Conservation (phyloP, 2,888 invertebrate species). For the Elysia crispata region DNA sequence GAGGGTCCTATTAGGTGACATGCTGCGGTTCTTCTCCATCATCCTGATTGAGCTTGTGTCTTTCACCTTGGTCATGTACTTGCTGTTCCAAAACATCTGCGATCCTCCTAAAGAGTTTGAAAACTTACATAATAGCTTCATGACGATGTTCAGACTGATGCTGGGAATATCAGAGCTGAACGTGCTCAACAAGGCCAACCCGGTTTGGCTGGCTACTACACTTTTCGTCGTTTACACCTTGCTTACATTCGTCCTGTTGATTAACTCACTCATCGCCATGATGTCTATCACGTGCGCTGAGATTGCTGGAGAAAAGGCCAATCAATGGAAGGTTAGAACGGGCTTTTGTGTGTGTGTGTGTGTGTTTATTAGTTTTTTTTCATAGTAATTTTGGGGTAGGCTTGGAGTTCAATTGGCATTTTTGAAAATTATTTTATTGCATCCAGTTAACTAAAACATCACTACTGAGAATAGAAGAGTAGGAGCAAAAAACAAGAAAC, state of each 20-base stretch:
- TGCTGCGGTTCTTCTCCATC: slow-evolving; percentile 1
- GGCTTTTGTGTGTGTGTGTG: too few relatives aligned
- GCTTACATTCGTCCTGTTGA: background rate
- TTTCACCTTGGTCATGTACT: background rate
- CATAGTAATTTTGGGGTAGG: too few relatives aligned
- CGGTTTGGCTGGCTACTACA: background rate
- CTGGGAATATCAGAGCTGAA: background rate
- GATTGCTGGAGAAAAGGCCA: background rate
- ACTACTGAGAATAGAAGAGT: too few relatives aligned
- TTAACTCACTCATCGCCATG: background rate
- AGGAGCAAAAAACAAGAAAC: too few relatives aligned
- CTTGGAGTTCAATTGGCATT: too few relatives aligned
- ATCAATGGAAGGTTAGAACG: too few relatives aligned
- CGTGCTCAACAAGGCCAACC: background rate
- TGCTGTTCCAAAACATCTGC: background rate
- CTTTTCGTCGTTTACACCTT: background rate
- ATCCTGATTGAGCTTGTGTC: background rate
- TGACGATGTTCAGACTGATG: background rate
- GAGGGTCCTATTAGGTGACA: background rate
- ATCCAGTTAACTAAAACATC: too few relatives aligned
- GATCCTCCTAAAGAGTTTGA: background rate
- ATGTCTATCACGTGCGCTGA: slow-evolving; percentile 18
- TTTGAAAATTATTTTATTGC: too few relatives aligned
- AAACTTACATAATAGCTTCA: background rate
- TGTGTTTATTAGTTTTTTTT: background rate